Base-by-base conservation (phyloP, 2,888 invertebrate genomes). In the Allygus modestus region DNA sequence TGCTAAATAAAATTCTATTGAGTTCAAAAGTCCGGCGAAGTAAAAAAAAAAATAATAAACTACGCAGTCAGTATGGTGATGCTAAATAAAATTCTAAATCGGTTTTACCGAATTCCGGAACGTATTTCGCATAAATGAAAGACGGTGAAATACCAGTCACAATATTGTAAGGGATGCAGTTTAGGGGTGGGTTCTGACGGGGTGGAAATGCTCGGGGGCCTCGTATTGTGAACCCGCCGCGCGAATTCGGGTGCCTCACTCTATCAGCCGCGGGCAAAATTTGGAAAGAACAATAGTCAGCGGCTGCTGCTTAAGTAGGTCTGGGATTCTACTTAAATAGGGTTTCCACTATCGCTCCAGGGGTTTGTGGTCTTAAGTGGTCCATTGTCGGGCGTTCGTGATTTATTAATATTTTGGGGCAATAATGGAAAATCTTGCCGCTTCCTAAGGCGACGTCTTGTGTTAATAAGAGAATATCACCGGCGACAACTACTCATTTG, bases 201-300 rank as follows among this genome's bases (percentile, higher is more conserved):
- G 65, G 26, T 12, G 26, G 65, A 15, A 31, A 65, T 9, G 65
- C 65, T 31, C 28, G 17, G 65, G 65, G 65, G n/a, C 2, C 1
- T 17, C 15, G 28, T 15, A 65, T 65, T 65, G 65, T 65, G 28
- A 15, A 26, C 15, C n/a, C n/a, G n/a, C n/a, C n/a, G n/a, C n/a
- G n/a, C n/a, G n/a, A n/a, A n/a, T n/a, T n/a, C n/a, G n/a, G n/a
- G n/a, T n/a, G 54, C 23, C 54, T n/a, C 23, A 28, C 65, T 65
- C 65, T 28, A 65, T 65, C 65, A 65, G 65, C 65, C 65, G n/a
- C 65, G 1, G 31, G 65, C 31, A 1, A 65, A 28, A 65, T 28
- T 54, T 23, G 28, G 15, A 65, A 65, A 65, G 65, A 65, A 65
- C 65, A 65, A 65, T 65, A 23, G 65, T 65, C 65, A 2, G 65